A percentile compares a stretch with the other conserved stretches of the same genome.
phyloP scores from a whole-genome alignment of 1,140 invertebrate species.

The Drosophila pallidifrons region DNA sequence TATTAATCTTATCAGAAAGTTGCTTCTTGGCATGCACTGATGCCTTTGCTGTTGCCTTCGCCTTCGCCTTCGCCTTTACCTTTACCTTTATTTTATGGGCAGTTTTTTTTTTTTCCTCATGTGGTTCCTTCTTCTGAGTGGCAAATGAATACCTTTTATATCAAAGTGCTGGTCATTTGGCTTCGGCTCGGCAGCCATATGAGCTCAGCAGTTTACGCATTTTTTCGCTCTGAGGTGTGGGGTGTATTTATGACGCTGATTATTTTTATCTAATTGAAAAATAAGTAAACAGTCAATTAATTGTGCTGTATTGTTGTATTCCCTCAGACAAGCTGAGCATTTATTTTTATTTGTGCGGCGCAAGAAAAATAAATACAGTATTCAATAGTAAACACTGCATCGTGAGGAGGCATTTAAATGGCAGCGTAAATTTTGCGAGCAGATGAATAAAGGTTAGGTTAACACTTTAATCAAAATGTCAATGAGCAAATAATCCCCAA shows the following conservation, averaged over 20 bases:
- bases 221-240: conserved; percentile 37
- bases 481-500: conserved; percentile 73
- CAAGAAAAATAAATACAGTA: conserved; percentile 40
- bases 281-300: conserved; percentile 75
- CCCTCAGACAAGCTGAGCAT: conserved; percentile 16
- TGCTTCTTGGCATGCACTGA: conserved; percentile 46
- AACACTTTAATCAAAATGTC: conserved; percentile 80
- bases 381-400: conserved; percentile 53
- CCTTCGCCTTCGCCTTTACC: conserved; percentile 26
- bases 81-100: conserved; percentile 20
- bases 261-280: conserved; percentile 76
- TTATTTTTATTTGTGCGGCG: conserved; percentile 12
- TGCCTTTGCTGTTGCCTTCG: conserved; percentile 46
- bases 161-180: conserved; percentile 37
- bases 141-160: conserved; percentile 32
- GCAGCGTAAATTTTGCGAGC: conserved; percentile 22
- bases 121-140: conserved; percentile 15
- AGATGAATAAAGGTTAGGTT: conserved; percentile 57
- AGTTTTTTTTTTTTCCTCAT: conserved; percentile 11
- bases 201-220: conserved; percentile 30
- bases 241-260: conserved; percentile 73
- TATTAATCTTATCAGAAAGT: conserved; percentile 81
- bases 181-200: conserved; percentile 31
- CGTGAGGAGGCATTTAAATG: conserved; percentile 28
- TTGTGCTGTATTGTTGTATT: conserved; percentile 18